Percentiles rank a stretch among this genome's conserved stretches.
phyloP scores from a whole-genome alignment of 2,888 invertebrate species.

The Drosophila hawaiiensis region DNA sequence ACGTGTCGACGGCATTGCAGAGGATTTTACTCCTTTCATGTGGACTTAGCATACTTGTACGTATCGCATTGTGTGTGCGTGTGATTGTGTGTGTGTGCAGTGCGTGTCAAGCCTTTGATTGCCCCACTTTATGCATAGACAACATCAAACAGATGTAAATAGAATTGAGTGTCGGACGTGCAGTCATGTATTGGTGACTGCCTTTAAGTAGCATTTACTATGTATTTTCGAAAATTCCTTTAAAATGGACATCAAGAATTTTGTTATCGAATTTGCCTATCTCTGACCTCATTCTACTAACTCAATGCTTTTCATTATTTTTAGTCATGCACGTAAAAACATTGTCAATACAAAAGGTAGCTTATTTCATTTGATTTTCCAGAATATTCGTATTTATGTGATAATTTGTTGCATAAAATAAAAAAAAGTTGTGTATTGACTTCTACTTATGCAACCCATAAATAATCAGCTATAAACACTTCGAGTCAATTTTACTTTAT shows the following conservation, averaged over 20 bases:
- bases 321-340: not conserved
- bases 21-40: constrained; percentile 66
- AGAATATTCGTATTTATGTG: not conserved
- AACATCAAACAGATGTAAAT: constrained; percentile 63
- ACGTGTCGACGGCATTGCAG: constrained; percentile 28
- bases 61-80: not conserved
- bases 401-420: not conserved
- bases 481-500: not conserved
- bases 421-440: not conserved
- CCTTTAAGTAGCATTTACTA: not conserved
- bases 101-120: constrained; percentile 60
- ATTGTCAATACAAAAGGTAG: not conserved
- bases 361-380: not conserved
- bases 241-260: not conserved
- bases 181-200: not conserved
- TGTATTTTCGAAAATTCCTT: not conserved
- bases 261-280: not conserved
- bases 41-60: constrained; percentile 41
- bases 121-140: constrained; percentile 61
- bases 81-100: not conserved
- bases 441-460: not conserved
- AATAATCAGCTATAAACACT: not conserved
- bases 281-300: not conserved
- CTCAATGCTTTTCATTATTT: not conserved
- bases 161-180: constrained; percentile 65